A percentile compares a stretch with the other conserved stretches of the same genome.
These are phyloP conservation scores for Thinocorus orbignyianus DNA, from an alignment of 2,113 vertebrate genomes.

Conservation along the genomic window DNA sequence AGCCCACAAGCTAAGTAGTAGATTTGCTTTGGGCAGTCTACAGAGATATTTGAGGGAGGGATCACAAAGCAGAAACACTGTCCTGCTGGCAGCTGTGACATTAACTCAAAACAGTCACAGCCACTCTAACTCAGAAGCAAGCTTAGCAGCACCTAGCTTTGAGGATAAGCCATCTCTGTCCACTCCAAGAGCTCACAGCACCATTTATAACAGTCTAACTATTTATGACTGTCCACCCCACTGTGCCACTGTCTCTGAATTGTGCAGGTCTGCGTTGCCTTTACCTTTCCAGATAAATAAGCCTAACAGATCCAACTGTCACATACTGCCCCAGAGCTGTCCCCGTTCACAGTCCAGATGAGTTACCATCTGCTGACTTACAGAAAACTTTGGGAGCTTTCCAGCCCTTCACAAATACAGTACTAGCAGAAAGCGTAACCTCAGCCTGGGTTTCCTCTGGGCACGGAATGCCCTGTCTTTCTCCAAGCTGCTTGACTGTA, in stretches of 20 bases:
- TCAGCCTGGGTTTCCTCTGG: neutral
- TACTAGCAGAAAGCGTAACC: neutral
- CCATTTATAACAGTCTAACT: neutral
- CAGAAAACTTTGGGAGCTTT: neutral
- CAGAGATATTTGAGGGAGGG: neutral
- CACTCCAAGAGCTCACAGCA: neutral
- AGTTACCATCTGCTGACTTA: neutral
- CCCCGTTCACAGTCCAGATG: neutral
- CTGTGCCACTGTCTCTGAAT: neutral
- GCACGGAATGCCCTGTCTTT: neutral
- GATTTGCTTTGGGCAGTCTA: neutral
- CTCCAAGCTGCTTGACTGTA: neutral
- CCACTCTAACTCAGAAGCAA: neutral
- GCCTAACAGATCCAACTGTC: neutral
- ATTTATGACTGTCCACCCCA: neutral
- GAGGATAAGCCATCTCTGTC: neutral
- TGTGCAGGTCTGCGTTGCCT: fast-evolving
- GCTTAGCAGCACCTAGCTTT: neutral
- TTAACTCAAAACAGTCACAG: neutral
- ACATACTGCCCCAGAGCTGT: neutral
- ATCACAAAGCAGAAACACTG: neutral
- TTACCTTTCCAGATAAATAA: too few species aligned
- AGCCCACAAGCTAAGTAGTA: neutral
- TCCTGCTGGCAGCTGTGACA: fast-evolving
- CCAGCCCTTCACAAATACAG: neutral